Evolutionary conservation across 2,888 invertebrate genomes (phyloP), one percentile per base, ranked within the genome.

Genomic region (Lottia gigantea): DNA sequence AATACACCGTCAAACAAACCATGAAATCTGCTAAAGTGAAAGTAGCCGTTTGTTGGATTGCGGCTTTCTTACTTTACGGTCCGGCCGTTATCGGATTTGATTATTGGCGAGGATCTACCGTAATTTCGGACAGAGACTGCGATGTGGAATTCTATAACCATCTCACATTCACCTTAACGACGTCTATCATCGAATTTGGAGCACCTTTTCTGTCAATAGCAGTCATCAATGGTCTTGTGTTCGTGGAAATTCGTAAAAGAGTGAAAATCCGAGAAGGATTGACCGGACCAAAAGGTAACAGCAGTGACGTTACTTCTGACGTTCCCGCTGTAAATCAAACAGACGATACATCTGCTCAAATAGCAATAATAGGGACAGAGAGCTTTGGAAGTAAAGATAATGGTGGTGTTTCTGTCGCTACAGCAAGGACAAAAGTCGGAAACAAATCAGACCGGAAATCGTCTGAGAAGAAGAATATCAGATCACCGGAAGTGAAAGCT

Each of bases 41-140:
- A 26, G 72, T 83, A 0, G 64, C 40, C 12, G 31, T 80, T 1
- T 74, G 80, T 0, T 83, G 83, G 83, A 1, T 79, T 0, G 14
- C 77, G 3, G 67, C 82, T 0, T 77, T 81, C 45, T 46, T 75
- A 6, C 45, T 82, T 2, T 83, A 81, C 66, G 74, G 78, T 6
- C 82, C 82, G 0, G 79, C 79, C 0, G 81, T 83, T 25, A 78
- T 82, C 26, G 79, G 80, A 25, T 83, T 78, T 78, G 78, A 81
- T 47, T 71, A 73, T 66, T 77, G 80, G 76, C 67, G 71, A 1
- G 83, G 81, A 4, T 73, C 76, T 49, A 75, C 77, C 15, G 74
- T 68, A 0, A 74, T 80, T 7, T 80, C 71, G 23, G 67, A 67
- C 2, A 71, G 61, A 4, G 79, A 82, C 23, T 83, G 83, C 68